Conservation (phyloP, 2,113 vertebrate genomes). For the Todiramphus saurophagus region DNA sequence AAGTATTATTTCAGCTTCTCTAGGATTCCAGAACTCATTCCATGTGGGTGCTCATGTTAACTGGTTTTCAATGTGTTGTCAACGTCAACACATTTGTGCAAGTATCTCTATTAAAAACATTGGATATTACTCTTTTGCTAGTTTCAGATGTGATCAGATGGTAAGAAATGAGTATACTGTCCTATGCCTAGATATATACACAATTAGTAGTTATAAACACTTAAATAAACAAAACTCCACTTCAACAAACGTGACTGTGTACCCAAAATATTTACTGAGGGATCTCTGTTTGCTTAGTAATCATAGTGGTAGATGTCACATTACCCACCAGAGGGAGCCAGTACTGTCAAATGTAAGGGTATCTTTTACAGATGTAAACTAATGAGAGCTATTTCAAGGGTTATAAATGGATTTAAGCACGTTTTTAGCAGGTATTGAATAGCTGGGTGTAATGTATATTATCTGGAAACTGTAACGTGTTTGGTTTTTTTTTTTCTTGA, state of each 20-base stretch:
- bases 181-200: not conserved
- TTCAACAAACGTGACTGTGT: not conserved
- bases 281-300: not conserved
- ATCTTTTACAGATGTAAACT: not conserved
- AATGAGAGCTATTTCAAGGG: not conserved
- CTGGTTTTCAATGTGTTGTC: not conserved
- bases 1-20: not conserved
- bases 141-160: not conserved
- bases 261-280: not conserved
- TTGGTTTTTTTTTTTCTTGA: not conserved
- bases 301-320: not conserved
- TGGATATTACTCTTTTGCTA: not conserved
- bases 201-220: not conserved
- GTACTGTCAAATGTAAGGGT: not conserved
- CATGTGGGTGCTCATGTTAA: not conserved
- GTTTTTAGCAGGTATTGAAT: not conserved
- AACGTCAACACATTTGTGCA: not conserved
- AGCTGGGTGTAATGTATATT: not conserved
- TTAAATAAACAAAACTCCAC: not conserved
- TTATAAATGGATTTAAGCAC: not conserved
- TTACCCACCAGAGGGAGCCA: conserved; percentile 58
- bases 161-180: not conserved
- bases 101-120: not conserved
- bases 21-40: not conserved
- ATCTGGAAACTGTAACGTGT: not conserved